Evolutionary conservation across 2,113 vertebrate species (phyloP).

Genomic region (Fulmarus glacialis): DNA sequence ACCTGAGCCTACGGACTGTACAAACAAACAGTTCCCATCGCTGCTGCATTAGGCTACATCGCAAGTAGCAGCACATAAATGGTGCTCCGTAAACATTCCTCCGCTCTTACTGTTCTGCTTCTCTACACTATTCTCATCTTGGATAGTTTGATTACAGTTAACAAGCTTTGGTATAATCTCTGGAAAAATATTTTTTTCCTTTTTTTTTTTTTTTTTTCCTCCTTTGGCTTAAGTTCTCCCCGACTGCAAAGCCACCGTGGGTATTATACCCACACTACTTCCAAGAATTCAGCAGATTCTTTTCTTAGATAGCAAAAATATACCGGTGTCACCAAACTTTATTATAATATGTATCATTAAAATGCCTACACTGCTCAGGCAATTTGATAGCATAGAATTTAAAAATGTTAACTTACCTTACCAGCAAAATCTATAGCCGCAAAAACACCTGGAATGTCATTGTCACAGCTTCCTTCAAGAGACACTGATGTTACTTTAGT

Average conservation of each 20-base stretch:
- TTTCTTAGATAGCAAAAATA: neutral
- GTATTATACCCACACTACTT: neutral
- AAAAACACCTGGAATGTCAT: accelerated
- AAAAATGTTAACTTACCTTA: neutral
- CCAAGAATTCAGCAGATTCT: neutral
- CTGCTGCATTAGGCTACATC: neutral
- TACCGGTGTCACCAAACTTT: neutral
- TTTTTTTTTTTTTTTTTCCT: neutral
- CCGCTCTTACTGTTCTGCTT: neutral
- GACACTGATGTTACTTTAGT: neutral
- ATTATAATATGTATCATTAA: neutral
- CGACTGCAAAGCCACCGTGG: neutral
- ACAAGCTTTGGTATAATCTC: neutral
- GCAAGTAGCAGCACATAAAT: neutral
- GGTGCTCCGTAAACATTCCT: neutral
- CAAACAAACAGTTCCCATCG: neutral
- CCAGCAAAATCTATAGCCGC: neutral
- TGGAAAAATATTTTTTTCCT: neutral
- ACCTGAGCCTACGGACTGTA: accelerated
- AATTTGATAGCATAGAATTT: neutral
- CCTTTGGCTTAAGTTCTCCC: neutral
- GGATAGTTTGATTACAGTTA: neutral
- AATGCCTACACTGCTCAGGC: neutral
- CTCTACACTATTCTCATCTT: neutral
- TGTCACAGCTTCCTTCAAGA: neutral